Conservation (phyloP, 2,888 invertebrate genomes). For the Caradrina clavipalpis region DNA sequence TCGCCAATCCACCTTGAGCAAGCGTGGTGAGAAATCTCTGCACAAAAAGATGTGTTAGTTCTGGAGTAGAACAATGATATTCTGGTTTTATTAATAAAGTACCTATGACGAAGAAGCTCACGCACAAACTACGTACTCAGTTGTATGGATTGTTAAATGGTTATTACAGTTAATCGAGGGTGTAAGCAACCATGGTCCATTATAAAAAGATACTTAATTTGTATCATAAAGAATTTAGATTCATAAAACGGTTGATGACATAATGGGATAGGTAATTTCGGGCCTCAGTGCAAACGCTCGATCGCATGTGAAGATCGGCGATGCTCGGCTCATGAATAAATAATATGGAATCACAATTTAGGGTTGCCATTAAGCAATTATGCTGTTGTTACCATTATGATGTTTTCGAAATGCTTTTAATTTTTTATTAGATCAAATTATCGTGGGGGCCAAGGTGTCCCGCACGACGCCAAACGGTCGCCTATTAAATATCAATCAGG, state of each 20-base stretch:
- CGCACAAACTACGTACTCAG: slow-evolving; percentile 40
- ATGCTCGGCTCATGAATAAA: slow-evolving; percentile 87
- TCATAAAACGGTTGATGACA: slow-evolving; percentile 89
- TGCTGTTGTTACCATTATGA: slow-evolving; percentile 87
- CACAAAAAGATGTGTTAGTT: too few relatives aligned
- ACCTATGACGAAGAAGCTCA: neutral
- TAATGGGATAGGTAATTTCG: slow-evolving; percentile 88
- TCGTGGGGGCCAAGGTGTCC: slow-evolving; percentile 83
- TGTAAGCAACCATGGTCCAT: slow-evolving; percentile 83
- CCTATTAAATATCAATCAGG: slow-evolving; percentile 89
- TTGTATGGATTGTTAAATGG: slow-evolving; percentile 77
- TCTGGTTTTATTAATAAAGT: too few relatives aligned
- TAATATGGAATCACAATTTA: slow-evolving; percentile 88
- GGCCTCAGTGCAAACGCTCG: slow-evolving; percentile 79
- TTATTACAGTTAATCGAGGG: slow-evolving; percentile 85
- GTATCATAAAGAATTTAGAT: slow-evolving; percentile 87
- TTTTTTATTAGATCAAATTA: slow-evolving; percentile 89
- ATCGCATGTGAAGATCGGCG: slow-evolving; percentile 83
- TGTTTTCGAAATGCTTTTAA: slow-evolving; percentile 90
- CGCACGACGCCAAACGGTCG: slow-evolving; percentile 76
- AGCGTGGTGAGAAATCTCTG: too few relatives aligned
- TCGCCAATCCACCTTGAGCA: too few relatives aligned
- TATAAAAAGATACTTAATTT: slow-evolving; percentile 85
- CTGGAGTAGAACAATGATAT: too few relatives aligned
- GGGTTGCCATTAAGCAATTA: slow-evolving; percentile 89